These are phyloP conservation scores for Loripinus fragilis DNA, from an alignment of 2,888 invertebrate genomes.

Conservation along the genomic window DNA sequence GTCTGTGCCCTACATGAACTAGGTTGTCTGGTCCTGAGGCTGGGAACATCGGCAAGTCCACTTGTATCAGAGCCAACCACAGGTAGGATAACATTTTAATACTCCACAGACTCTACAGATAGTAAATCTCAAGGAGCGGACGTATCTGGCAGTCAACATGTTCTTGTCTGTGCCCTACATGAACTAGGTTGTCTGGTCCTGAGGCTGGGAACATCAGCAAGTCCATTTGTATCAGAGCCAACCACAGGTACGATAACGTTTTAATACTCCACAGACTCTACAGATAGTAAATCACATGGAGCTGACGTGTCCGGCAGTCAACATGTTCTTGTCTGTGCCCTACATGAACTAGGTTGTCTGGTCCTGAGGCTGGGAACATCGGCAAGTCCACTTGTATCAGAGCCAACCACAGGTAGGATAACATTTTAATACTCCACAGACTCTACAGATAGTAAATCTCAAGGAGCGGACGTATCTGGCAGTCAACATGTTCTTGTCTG, in stretches of 20 bases:
- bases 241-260: constrained; percentile 88
- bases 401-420: constrained; percentile 91
- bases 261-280: too few species aligned
- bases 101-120: constrained; percentile 69
- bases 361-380: constrained; percentile 97
- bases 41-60: constrained; percentile 97
- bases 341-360: constrained; percentile 96
- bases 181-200: constrained; percentile 95
- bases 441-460: constrained; percentile 69
- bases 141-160: constrained; percentile 80
- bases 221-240: constrained; percentile 94
- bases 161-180: constrained; percentile 92
- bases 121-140: constrained; percentile 71
- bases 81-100: constrained; percentile 87
- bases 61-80: constrained; percentile 94
- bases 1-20: constrained; percentile 97
- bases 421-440: too few species aligned
- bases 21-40: constrained; percentile 93
- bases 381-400: constrained; percentile 94
- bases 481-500: constrained; percentile 87
- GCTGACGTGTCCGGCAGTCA: constrained; percentile 76
- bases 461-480: constrained; percentile 69
- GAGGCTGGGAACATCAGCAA: constrained; percentile 96
- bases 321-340: constrained; percentile 89
- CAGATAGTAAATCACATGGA: constrained; percentile 69